Conservation (phyloP, 2,888 invertebrate species). For the Heteropelma amictum region DNA sequence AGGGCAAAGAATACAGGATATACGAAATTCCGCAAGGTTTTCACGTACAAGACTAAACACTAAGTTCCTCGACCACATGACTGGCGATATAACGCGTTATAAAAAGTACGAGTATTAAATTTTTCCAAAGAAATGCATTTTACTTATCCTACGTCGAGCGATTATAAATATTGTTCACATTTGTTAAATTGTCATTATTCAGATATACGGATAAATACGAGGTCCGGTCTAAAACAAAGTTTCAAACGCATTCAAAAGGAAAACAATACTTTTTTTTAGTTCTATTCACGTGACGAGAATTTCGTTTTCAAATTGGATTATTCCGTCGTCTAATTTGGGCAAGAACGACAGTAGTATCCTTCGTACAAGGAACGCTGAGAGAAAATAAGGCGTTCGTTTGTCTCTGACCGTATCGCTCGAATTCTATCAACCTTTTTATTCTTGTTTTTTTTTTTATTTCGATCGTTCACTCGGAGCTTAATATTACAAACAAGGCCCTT, state of each 20-base stretch:
- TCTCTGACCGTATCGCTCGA: slow-evolving; percentile 46
- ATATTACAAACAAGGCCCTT: slow-evolving; percentile 55
- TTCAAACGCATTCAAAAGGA: not conserved
- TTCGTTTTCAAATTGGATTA: not conserved
- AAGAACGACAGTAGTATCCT: slow-evolving; percentile 52
- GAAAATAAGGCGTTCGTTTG: slow-evolving; percentile 51
- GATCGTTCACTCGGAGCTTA: slow-evolving; percentile 44
- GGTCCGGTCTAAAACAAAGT: slow-evolving; percentile 38
- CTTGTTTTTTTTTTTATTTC: not conserved
- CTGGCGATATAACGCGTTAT: slow-evolving; percentile 57
- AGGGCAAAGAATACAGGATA: slow-evolving; percentile 17
- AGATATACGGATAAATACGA: slow-evolving; percentile 42
- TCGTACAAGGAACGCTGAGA: slow-evolving; percentile 55
- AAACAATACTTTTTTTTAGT: not conserved
- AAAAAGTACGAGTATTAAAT: slow-evolving; percentile 68
- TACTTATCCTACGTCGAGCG: slow-evolving; percentile 60
- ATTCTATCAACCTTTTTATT: slow-evolving; percentile 1
- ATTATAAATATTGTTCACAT: slow-evolving; percentile 58
- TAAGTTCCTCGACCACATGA: slow-evolving; percentile 44
- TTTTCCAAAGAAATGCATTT: slow-evolving; percentile 65
- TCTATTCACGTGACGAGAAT: not conserved
- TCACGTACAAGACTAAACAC: slow-evolving; percentile 40
- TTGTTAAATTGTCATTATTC: slow-evolving; percentile 54
- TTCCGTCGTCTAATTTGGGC: slow-evolving; percentile 13
- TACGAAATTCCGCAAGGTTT: slow-evolving; percentile 17